These are phyloP conservation scores for Coregonus ussuriensis DNA, from an alignment of 2,797 vertebrate species.

Conservation along the genomic window DNA sequence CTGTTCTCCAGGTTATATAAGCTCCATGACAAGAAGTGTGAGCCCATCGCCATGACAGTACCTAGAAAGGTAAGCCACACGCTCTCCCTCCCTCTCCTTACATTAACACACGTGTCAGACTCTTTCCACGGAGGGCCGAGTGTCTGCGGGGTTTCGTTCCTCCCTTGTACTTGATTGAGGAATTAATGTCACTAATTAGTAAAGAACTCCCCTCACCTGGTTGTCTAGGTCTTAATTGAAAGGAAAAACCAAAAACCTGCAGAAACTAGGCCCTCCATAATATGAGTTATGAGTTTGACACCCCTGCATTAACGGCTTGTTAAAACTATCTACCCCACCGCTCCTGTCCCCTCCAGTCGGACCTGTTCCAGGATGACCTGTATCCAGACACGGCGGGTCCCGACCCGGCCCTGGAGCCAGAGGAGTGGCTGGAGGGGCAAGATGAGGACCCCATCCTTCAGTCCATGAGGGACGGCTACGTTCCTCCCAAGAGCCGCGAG, in stretches of 20 bases:
- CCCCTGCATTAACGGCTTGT: too few species aligned
- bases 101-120: neutral
- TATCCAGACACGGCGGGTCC: slow-evolving; percentile 93
- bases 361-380: slow-evolving; percentile 97
- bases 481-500: slow-evolving; percentile 91
- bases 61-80: slow-evolving; percentile 86
- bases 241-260: too few species aligned
- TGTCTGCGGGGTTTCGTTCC: too few species aligned
- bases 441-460: slow-evolving; percentile 91
- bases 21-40: slow-evolving; percentile 94
- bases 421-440: slow-evolving; percentile 92
- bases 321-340: neutral
- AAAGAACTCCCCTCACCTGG: too few species aligned
- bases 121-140: too few species aligned
- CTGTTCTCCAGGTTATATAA: slow-evolving; percentile 86
- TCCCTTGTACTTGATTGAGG: too few species aligned
- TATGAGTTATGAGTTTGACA: too few species aligned
- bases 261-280: too few species aligned
- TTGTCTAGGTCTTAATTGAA: too few species aligned
- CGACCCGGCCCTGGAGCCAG: slow-evolving; percentile 88
- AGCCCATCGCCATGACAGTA: slow-evolving; percentile 96
- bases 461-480: slow-evolving; percentile 89
- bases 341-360: slow-evolving; percentile 78
- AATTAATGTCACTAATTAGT: too few species aligned
- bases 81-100: neutral